Base-by-base conservation (phyloP, 2,113 vertebrate species). In the Empidonax alnorum region DNA sequence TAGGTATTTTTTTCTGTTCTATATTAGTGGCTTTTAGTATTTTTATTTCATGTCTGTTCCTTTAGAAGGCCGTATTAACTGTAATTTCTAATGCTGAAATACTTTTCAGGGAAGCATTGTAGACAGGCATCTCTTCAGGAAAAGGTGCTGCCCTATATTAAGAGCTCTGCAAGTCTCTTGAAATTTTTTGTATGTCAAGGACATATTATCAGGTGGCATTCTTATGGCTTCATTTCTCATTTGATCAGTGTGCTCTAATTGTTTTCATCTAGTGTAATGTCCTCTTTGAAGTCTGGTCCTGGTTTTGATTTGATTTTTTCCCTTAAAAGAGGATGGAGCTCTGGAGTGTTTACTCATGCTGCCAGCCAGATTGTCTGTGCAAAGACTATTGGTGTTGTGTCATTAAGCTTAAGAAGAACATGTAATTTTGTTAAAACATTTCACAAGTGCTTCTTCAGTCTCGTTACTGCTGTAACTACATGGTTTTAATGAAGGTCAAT, bases 231-330 rank as follows among this genome's bases (percentile, higher is more conserved):
- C 10, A 9, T 87, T 84, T 87, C 28, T 77, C 21, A 33, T 90
- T 76, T 76, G 37, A 50, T 85, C 50, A 33, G 16, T 42, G 49
- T 83, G 41, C 56, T 87, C 15, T 39, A 4, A 78, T 89, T 82
- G 58, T 82, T 93, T 93, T 69, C 46, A 21, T 87, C 41, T 84
- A 68, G n/a, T 67, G 27, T 18, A 49, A 5, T 33, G 39, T 49
- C 44, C 30, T 92, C 75, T 92, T 80, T 88, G 89, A 89, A 89
- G 59, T 89, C 65, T 72, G n/a, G 31, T 88, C 44, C 79, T 80
- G 82, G 31, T 27, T 72, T 91, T 86, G 46, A 77, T 92, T 80
- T 94, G 11, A 12, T 86, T 82, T 75, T 71, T 14, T 44, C 44
- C 44, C 13, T 23, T 46, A 12, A 33, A 83, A 42, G 53, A 39